Conservation (phyloP, 2,113 vertebrate genomes). For the Cathartes aura region DNA sequence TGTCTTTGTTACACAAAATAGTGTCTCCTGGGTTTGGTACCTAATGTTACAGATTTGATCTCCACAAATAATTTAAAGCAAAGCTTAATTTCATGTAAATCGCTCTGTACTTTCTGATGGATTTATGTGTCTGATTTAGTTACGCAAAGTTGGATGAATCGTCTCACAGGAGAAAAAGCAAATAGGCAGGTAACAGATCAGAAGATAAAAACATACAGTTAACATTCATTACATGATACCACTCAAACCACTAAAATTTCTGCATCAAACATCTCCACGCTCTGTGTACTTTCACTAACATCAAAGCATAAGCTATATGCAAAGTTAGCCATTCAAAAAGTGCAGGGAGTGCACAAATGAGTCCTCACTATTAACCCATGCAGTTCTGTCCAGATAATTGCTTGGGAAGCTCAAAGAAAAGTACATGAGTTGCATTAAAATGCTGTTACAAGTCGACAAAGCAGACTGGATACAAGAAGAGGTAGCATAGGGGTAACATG, state of each 20-base stretch:
- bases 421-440: neutral
- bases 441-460: neutral
- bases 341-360: neutral
- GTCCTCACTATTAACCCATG: neutral
- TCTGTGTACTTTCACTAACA: neutral
- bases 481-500: fast-evolving
- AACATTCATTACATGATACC: neutral
- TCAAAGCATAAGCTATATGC: neutral
- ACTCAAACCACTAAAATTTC: neutral
- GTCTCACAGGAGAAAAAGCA: neutral
- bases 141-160: neutral
- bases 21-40: neutral
- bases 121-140: neutral
- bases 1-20: neutral
- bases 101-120: neutral
- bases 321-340: neutral
- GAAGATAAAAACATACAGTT: neutral
- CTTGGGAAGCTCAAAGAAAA: neutral
- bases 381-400: neutral
- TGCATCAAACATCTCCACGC: neutral
- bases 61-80: neutral
- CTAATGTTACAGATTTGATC: neutral
- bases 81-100: neutral
- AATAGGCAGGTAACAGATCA: neutral
- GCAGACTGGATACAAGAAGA: neutral